Evolutionary conservation across 2,888 invertebrate species (phyloP).

Genomic region (Pyrgus malvae): DNA sequence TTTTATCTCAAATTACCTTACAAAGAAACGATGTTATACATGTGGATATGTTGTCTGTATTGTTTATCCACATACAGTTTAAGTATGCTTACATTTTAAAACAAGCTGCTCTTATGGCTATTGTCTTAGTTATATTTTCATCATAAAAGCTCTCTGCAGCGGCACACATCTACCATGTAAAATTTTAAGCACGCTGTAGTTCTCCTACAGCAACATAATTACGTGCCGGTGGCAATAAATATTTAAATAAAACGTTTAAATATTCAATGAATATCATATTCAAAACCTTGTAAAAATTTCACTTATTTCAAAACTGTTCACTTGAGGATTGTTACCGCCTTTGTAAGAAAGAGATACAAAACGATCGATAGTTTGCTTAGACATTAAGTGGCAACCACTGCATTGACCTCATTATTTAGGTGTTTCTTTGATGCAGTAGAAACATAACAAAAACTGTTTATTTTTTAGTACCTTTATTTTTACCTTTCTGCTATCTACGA

Average conservation of each 20-base stretch:
- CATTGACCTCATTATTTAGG: conserved; percentile 78
- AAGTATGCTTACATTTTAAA: conserved; percentile 15
- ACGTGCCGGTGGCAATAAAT: background rate
- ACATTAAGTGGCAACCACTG: conserved; percentile 76
- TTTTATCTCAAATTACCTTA: background rate
- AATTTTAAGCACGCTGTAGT: background rate
- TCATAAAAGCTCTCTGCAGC: conserved; percentile 5
- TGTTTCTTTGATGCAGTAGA: conserved; percentile 56
- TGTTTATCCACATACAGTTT: conserved; percentile 10
- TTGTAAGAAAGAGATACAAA: conserved; percentile 74
- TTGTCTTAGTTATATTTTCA: conserved; percentile 20
- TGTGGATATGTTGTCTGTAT: background rate
- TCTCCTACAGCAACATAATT: background rate
- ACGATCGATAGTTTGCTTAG: conserved; percentile 77
- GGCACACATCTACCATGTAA: background rate
- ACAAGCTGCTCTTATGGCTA: conserved; percentile 12
- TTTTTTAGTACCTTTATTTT: background rate
- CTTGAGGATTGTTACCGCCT: conserved; percentile 54
- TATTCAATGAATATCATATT: conserved; percentile 11
- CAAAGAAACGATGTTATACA: background rate
- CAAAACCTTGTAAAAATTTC: conserved; percentile 12
- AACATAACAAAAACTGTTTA: background rate
- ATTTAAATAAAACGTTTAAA: background rate
- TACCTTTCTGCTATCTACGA: background rate
- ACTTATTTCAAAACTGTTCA: conserved; percentile 16